These are phyloP conservation scores for Onychorhynchus coronatus DNA, from an alignment of 2,113 vertebrate species.

Conservation along the genomic window DNA sequence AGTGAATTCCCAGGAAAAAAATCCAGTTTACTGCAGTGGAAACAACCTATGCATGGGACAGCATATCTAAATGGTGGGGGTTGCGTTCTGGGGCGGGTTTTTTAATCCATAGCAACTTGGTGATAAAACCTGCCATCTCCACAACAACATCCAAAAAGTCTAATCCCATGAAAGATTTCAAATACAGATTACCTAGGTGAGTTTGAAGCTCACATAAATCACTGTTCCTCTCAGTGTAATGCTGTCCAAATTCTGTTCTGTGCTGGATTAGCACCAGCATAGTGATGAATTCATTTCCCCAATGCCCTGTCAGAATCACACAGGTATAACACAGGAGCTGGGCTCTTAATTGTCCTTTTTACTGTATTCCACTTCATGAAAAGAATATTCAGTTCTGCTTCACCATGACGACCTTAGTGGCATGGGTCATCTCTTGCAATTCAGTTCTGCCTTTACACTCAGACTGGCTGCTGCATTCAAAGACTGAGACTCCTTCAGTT, in stretches of 20 bases:
- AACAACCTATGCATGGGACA: neutral
- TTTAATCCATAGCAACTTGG: neutral
- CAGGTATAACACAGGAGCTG: neutral
- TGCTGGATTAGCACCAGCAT: fast-evolving
- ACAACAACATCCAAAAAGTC: neutral
- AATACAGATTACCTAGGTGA: neutral
- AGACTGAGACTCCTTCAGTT: neutral
- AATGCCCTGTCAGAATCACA: neutral
- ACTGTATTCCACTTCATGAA: neutral
- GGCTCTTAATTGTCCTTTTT: neutral
- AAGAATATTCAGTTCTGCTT: neutral
- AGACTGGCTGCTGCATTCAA: neutral
- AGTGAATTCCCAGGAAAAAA: neutral
- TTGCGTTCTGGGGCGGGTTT: neutral
- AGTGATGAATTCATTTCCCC: neutral
- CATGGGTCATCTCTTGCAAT: neutral
- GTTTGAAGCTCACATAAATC: neutral
- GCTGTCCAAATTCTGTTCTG: neutral
- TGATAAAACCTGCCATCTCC: neutral
- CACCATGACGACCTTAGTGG: neutral
- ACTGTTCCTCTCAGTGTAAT: neutral
- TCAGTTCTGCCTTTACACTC: neutral
- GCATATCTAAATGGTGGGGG: neutral
- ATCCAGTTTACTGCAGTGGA: neutral
- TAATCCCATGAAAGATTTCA: neutral